phyloP scores from a whole-genome alignment of 2,888 invertebrate genomes.

The Gymnocheta viridis region DNA sequence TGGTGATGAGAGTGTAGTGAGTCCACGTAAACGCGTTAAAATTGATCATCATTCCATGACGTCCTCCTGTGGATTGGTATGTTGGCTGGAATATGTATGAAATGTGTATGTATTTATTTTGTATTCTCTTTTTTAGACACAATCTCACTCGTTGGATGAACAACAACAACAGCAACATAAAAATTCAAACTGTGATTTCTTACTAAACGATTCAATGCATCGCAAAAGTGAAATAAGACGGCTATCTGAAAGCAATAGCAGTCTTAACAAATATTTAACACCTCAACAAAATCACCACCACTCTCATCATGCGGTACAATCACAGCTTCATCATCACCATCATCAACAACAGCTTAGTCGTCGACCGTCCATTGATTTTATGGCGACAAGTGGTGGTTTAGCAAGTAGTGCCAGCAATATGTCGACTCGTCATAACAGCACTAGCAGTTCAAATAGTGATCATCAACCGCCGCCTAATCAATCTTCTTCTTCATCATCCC shows the following conservation, averaged over 20 bases:
- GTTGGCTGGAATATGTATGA: slow-evolving; percentile 65
- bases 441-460: slow-evolving; percentile 74
- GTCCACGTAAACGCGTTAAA: slow-evolving; percentile 86
- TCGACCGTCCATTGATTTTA: slow-evolving; percentile 83
- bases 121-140: slow-evolving; percentile 68
- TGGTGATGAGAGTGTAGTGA: slow-evolving; percentile 85
- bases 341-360: slow-evolving; percentile 80
- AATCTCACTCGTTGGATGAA: slow-evolving; percentile 74
- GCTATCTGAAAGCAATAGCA: slow-evolving; percentile 81
- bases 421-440: slow-evolving; percentile 75
- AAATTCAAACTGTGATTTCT: slow-evolving; percentile 82
- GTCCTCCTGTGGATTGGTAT: slow-evolving; percentile 78
- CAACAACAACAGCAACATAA: slow-evolving; percentile 71
- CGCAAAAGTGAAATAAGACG: slow-evolving; percentile 83
- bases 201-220: slow-evolving; percentile 77
- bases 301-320: slow-evolving; percentile 73
- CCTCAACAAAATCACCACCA: slow-evolving; percentile 72
- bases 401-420: slow-evolving; percentile 71
- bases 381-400: slow-evolving; percentile 73
- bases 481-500: slow-evolving; percentile 72
- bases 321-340: slow-evolving; percentile 71
- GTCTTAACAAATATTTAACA: slow-evolving; percentile 73
- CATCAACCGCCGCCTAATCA: slow-evolving; percentile 71
- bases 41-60: slow-evolving; percentile 83
- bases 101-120: not conserved